These are phyloP conservation scores for Percina caprodes DNA, from an alignment of 2,113 vertebrate species.

Conservation along the genomic window DNA sequence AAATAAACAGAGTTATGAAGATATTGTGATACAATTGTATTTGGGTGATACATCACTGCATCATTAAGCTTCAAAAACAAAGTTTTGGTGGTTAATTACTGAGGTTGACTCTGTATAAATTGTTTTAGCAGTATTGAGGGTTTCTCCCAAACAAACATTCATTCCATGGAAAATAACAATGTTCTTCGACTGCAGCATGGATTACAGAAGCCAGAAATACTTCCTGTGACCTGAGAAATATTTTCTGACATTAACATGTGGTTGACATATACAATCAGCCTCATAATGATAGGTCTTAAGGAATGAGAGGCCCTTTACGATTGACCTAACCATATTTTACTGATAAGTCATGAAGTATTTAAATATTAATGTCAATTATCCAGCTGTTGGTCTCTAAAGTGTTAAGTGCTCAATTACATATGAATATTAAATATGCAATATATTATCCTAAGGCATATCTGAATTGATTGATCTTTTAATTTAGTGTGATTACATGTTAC, in stretches of 20 bases:
- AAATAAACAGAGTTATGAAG: slow-evolving; percentile 72
- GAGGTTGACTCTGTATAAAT: slow-evolving; percentile 33
- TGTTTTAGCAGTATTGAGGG: slow-evolving; percentile 18
- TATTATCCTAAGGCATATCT: neutral
- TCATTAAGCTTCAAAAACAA: slow-evolving; percentile 69
- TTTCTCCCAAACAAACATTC: slow-evolving; percentile 29
- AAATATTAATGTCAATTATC: slow-evolving; percentile 82
- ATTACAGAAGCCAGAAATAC: neutral
- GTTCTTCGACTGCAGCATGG: neutral
- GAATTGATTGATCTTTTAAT: neutral
- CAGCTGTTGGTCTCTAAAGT: slow-evolving; percentile 73
- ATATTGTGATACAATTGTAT: slow-evolving; percentile 53
- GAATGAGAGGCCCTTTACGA: slow-evolving; percentile 82
- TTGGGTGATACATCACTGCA: slow-evolving; percentile 57
- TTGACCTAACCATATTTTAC: slow-evolving; percentile 86
- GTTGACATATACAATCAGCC: slow-evolving; percentile 56
- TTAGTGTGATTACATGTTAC: neutral
- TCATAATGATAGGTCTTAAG: slow-evolving; percentile 78
- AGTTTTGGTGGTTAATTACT: slow-evolving; percentile 65
- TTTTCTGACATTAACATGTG: neutral
- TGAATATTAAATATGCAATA: neutral
- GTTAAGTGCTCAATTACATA: neutral
- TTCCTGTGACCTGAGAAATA: neutral
- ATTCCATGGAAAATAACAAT: slow-evolving; percentile 33
- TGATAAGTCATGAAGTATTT: slow-evolving; percentile 87